These are phyloP conservation scores for Callithrix jacchus DNA, from an alignment of 2,113 vertebrate genomes.

Conservation along the genomic window DNA sequence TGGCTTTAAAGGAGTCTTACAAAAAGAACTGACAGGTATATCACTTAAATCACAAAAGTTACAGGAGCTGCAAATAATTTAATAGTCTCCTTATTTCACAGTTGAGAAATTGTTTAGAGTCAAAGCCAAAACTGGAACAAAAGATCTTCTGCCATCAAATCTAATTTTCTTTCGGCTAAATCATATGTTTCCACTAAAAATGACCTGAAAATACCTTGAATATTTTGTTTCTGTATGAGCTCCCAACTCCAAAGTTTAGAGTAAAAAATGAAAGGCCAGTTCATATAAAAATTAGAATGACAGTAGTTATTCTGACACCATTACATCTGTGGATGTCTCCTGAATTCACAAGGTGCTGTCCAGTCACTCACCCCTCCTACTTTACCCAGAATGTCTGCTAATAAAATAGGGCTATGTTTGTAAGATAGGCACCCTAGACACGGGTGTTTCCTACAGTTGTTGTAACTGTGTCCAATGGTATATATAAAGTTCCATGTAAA, in stretches of 20 bases:
- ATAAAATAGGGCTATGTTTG: not conserved
- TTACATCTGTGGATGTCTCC: not conserved
- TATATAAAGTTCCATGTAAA: not conserved
- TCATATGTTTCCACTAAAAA: slow-evolving; percentile 10
- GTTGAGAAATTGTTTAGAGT: not conserved
- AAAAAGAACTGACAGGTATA: not conserved
- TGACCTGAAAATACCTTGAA: slow-evolving; percentile 4
- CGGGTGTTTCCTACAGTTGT: not conserved
- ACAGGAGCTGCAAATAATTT: not conserved
- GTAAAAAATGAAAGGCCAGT: not conserved
- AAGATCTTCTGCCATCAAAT: slow-evolving; percentile 41
- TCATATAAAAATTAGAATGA: not conserved
- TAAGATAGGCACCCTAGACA: not conserved
- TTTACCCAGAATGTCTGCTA: not conserved
- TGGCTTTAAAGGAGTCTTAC: not conserved
- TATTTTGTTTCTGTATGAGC: not conserved
- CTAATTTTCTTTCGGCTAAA: slow-evolving; percentile 42
- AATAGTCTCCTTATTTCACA: not conserved
- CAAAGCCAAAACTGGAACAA: not conserved
- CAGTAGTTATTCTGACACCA: not conserved
- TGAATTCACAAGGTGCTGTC: not conserved
- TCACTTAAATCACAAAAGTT: slow-evolving; percentile 5
- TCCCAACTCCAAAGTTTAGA: not conserved
- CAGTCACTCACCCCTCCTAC: not conserved
- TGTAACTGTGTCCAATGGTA: not conserved